Base-by-base conservation (phyloP, 2,888 invertebrate genomes). In the Choreutis nemorana region DNA sequence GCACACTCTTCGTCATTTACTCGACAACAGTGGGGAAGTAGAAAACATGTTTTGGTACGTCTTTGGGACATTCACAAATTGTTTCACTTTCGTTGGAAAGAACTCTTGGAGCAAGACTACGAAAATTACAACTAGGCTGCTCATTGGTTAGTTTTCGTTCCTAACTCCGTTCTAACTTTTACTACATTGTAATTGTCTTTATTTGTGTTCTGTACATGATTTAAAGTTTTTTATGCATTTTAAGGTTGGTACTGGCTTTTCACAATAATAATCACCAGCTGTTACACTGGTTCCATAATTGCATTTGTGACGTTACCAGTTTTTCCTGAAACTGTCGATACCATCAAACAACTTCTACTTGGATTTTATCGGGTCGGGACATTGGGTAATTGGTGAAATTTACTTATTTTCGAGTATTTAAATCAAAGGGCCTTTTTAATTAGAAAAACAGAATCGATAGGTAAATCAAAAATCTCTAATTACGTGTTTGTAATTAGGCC, bases 41-140 rank as follows among this genome's bases (percentile, higher is more conserved):
- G 89, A 90, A 61, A 88, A 90, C 45, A 90, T 91, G 90, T 91
- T 91, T 56, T 91, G 91, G 91, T 90, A 90, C 50, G 89, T 91
- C 30, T 91, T 90, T 46, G 90, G 91, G 3, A 91, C 90, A 23
- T 91, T 91, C 50, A 91, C 91, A 0, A 91, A 91, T 49, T 86
- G 87, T 42, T 89, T 91, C 45, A 86, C 87, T 0, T 88, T 88
- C 46, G 62, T 77, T 22, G 87, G 88, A 0, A 81, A 81, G 48
- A 82, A 84, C 42, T 87, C 89, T 7, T 91, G 88, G 89, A 84
- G 83, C 39, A 85, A 80, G 51, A 84, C 86, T 2, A 81, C 79
- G 26, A 89, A 87, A 55, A 60, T 83, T 12, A 86, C 90, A 0
- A 90, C 89, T 0, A 79, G 89, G 35, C 47, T 90, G 6, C 64